phyloP scores from a whole-genome alignment of 2,797 vertebrate species.

The Amblyopsis hoosieri region DNA sequence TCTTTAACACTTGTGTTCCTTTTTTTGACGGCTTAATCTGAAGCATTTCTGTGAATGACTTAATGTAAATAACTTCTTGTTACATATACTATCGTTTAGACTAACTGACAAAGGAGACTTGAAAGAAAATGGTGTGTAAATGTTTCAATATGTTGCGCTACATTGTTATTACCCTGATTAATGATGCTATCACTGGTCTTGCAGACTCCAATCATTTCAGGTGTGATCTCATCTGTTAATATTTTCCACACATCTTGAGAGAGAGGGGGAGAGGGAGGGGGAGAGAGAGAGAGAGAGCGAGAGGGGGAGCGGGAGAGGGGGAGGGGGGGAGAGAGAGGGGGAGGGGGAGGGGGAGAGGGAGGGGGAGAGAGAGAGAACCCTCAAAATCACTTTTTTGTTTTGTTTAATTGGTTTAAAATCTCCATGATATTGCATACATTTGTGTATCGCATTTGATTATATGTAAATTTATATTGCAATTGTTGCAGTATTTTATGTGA shows the following conservation, averaged over 20 bases:
- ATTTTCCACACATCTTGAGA: slow-evolving; percentile 60
- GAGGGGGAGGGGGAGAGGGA: too few species aligned
- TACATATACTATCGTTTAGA: slow-evolving; percentile 20
- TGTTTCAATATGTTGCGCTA: slow-evolving; percentile 42
- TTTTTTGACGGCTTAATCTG: slow-evolving; percentile 11
- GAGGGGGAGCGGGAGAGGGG: too few species aligned
- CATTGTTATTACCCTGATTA: slow-evolving; percentile 63
- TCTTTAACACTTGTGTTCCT: slow-evolving; percentile 5
- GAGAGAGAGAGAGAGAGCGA: too few species aligned
- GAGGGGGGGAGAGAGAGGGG: too few species aligned
- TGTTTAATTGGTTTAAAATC: slow-evolving; percentile 6
- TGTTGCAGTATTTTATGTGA: too few species aligned
- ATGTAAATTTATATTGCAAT: slow-evolving; percentile 1
- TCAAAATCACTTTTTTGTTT: too few species aligned
- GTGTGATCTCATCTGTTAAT: slow-evolving; percentile 39
- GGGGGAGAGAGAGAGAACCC: too few species aligned
- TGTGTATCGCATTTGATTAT: not conserved
- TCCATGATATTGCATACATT: slow-evolving; percentile 18
- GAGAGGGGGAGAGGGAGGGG: too few species aligned
- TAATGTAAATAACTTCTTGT: slow-evolving; percentile 5
- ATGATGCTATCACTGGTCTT: slow-evolving; percentile 66
- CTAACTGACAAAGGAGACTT: slow-evolving; percentile 50
- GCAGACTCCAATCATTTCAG: slow-evolving; percentile 71
- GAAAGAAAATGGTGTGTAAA: slow-evolving; percentile 51
- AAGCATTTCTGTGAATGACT: slow-evolving; percentile 41